Evolutionary conservation across 1,140 invertebrate genomes (phyloP).

Genomic region (Diorhabda sublineata): DNA sequence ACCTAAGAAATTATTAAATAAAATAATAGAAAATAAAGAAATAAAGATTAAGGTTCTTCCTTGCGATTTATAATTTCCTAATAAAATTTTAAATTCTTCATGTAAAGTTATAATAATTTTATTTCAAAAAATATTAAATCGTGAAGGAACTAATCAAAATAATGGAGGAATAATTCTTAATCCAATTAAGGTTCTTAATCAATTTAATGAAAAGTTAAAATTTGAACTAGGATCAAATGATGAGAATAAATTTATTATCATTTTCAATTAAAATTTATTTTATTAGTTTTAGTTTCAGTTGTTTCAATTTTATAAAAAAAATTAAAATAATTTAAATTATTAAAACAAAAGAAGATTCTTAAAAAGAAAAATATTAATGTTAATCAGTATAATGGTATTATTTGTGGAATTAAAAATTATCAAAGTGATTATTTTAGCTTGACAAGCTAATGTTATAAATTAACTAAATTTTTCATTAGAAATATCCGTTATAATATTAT

Average conservation of each 20-base stretch:
- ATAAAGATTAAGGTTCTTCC: conserved; percentile 52
- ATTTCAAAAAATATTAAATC: conserved; percentile 48
- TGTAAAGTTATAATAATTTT: conserved; percentile 47
- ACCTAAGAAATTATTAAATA: conserved; percentile 61
- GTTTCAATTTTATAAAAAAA: conserved; percentile 37
- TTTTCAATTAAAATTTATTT: conserved; percentile 49
- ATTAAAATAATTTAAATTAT: conserved; percentile 49
- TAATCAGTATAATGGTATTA: conserved; percentile 52
- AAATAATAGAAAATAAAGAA: conserved; percentile 53
- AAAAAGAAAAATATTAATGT: conserved; percentile 51
- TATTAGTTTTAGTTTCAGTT: conserved; percentile 38
- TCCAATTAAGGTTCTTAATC: conserved; percentile 50
- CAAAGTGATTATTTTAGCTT: conserved; percentile 53
- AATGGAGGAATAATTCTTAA: conserved; percentile 46
- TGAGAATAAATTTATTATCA: conserved; percentile 56
- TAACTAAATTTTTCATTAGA: conserved; percentile 49
- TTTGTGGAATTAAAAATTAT: conserved; percentile 56
- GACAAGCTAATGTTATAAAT: conserved; percentile 54
- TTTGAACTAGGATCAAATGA: conserved; percentile 52
- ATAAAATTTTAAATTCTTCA: conserved; percentile 53
- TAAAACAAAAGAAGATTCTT: conserved; percentile 50
- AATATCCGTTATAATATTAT: conserved; percentile 42
- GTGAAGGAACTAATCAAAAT: conserved; percentile 52
- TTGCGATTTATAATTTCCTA: conserved; percentile 44
- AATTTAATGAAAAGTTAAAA: conserved; percentile 52